Evolutionary conservation across 2,797 vertebrate genomes (phyloP).

Genomic region (Nasua narica): DNA sequence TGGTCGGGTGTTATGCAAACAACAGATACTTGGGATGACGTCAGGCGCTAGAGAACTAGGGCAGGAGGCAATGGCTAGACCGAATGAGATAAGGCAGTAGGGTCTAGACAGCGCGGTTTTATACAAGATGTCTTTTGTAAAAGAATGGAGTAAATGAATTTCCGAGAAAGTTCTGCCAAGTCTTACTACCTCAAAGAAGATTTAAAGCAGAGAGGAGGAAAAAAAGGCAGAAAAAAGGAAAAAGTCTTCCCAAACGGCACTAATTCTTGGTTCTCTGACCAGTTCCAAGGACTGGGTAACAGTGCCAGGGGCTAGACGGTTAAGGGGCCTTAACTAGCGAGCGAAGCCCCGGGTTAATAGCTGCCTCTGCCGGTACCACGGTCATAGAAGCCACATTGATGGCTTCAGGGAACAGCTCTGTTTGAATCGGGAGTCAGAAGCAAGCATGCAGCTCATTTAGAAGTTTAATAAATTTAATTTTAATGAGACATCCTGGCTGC

Average conservation of each 20-base stretch:
- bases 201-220: too few relatives aligned
- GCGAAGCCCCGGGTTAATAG: accelerated
- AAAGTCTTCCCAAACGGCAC: not conserved
- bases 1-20: accelerated
- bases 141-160: not conserved
- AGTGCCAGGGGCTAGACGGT: accelerated
- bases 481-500: not conserved
- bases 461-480: not conserved
- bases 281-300: accelerated
- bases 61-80: accelerated
- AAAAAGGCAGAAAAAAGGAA: not conserved
- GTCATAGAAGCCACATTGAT: accelerated
- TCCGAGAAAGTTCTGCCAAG: not conserved
- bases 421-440: not conserved
- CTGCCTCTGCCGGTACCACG: accelerated
- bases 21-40: accelerated
- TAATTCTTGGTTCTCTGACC: not conserved
- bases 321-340: accelerated
- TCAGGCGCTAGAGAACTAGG: accelerated
- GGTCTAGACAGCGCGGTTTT: not conserved
- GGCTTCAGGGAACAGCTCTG: not conserved
- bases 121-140: not conserved
- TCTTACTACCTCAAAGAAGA: not conserved
- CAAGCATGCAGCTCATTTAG: not conserved
- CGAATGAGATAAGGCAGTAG: not conserved